Evolutionary conservation across 2,888 invertebrate species (phyloP), one percentile per base, ranked within the genome.

Genomic region (Herminia tarsipennalis): DNA sequence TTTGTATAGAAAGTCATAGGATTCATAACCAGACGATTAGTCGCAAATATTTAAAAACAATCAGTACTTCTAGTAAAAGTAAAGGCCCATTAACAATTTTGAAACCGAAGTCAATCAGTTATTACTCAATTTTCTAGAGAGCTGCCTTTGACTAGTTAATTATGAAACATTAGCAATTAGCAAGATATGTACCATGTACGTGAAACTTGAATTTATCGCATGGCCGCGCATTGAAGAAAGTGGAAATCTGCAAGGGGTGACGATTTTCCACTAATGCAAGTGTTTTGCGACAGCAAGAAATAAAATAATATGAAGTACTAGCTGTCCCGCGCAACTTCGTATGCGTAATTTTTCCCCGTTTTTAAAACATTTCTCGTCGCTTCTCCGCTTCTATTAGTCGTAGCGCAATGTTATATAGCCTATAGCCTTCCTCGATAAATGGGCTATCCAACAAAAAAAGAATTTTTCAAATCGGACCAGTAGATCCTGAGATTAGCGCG

Each of bases 201-300:
- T 76, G 79, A 81, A 83, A 81, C 75, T 70, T 67, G 71, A 76
- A 75, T 81, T 75, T 68, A 77, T 72, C 81, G 85, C 86, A 73
- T 80, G 76, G 81, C 68, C 73, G 83, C 72, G 62, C 73, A 65
- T 67, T 56, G 70, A 81, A 75, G 80, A 85, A 83, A 86, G 83
- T 86, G 82, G 79, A 83, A 83, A 82, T 76, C 74, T 71, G 63
- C 56, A 66, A 70, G 66, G 66, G 67, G 66, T 67, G 66, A 62
- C 61, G 66, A 61, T 69, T 70, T 56, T 56, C 35, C 37, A 54
- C 52, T 46, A 55, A 48, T 50, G 56, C 51, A 51, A 51, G 36
- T 67, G 46, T 41, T 51, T 37, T 18, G 32, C 18, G 22, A 42
- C 25, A 27, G 10, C 14, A 5, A n/a, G 8, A 35, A 16, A 24